Base-by-base conservation (phyloP, 2,797 vertebrate genomes). In the Neostethus bicornis region DNA sequence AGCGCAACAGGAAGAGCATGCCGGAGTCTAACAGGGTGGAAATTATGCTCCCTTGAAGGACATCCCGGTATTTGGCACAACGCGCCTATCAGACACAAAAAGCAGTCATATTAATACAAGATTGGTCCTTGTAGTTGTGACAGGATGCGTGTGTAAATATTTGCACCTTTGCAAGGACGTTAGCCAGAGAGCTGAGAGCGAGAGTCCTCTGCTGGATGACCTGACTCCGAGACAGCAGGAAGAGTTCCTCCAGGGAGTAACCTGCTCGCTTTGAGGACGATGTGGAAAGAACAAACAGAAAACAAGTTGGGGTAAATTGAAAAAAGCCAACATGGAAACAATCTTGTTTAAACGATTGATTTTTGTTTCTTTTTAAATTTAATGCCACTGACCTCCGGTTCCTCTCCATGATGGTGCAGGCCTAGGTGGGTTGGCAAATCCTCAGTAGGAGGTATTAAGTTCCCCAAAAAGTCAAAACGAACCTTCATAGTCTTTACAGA, bases 161-260 rank as follows among this genome's bases (percentile, higher is more conserved):
- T 51, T 79, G 26, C 83, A 99, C 97, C 92, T 96, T 96, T 68
- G 87, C 66, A 43, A 99, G 90, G 80, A 99, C 84, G 77, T 77
- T 92, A 57, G 94, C 94, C 14, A 99, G 79, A 55, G 95, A 96
- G 62, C 91, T 90, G 51, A 99, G 89, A 7, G 96, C 94, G 73
- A 99, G 84, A 6, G 80, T 92, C 81, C 97, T 93, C 88, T 99
- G 97, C 47, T 95, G 96, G 75, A 86, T 95, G 73, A 98, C 62
- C 77, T 96, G 94, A 91, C 97, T 99, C 34, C 96, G 96, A 51
- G 93, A 94, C 74, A 99, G 88, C 76, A 95, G 91, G 85, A 99
- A 98, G 54, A 99, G 94, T 67, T 99, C 97, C 87, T 99, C 96
- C 46, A 99, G 90, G 42, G 97, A 96, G 78, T 99, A 99, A 64